Conservation (phyloP, 2,888 invertebrate species). For the Idaea straminata region DNA sequence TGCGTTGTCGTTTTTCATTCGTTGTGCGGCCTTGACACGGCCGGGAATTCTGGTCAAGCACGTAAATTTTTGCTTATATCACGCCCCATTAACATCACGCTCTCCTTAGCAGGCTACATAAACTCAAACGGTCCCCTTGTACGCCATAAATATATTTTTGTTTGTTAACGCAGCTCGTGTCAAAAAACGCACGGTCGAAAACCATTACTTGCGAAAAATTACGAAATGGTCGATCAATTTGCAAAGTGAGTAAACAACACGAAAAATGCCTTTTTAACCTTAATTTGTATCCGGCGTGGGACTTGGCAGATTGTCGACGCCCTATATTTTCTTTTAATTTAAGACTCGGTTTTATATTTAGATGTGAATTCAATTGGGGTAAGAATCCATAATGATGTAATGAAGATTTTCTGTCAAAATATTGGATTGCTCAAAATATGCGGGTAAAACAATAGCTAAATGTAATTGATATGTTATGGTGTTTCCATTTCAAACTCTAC, state of each 20-base stretch:
- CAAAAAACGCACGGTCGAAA: background rate
- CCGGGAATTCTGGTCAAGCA: background rate
- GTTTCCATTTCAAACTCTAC: no score
- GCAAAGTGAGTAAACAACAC: background rate
- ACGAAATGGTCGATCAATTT: background rate
- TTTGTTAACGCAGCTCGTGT: background rate
- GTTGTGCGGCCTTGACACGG: background rate
- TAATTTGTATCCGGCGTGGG: background rate
- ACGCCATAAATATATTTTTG: background rate
- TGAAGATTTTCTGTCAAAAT: background rate
- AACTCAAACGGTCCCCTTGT: background rate
- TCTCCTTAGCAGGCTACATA: background rate
- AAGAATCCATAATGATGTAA: background rate
- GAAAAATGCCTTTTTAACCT: background rate
- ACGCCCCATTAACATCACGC: slow-evolving; percentile 1
- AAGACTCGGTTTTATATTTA: background rate
- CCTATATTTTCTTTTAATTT: background rate
- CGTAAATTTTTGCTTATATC: slow-evolving; percentile 6
- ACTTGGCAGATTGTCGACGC: background rate
- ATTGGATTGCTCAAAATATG: background rate
- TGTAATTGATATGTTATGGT: no score
- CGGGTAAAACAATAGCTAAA: no score
- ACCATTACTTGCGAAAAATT: background rate
- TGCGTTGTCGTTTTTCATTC: slow-evolving; percentile 2
- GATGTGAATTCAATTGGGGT: background rate